Percentiles rank a stretch among this genome's conserved stretches.
Conservation (phyloP, 2,888 invertebrate species). For the Oxyteleia sp. region DNA sequence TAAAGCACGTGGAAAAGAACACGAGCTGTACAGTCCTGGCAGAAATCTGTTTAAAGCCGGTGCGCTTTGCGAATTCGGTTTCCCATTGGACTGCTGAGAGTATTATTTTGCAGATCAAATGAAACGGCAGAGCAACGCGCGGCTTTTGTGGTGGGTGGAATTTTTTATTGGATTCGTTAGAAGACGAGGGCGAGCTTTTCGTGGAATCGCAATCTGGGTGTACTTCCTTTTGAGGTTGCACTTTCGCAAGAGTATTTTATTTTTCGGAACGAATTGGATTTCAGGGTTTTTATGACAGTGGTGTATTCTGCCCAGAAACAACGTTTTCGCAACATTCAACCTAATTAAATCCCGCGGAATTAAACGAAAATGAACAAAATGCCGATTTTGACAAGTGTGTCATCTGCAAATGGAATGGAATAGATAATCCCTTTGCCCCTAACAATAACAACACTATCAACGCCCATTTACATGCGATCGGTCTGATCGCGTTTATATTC, state of each 20-base stretch:
- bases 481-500: slow-evolving; percentile 53
- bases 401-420: neutral
- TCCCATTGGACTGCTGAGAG: slow-evolving; percentile 22
- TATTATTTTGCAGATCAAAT: slow-evolving; percentile 56
- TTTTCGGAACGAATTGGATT: slow-evolving; percentile 22
- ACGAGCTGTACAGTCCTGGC: neutral
- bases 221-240: slow-evolving; percentile 29
- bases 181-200: slow-evolving; percentile 26
- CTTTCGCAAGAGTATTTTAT: slow-evolving; percentile 23
- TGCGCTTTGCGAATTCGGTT: slow-evolving; percentile 33
- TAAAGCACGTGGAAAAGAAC: slow-evolving; percentile 3
- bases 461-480: slow-evolving; percentile 28
- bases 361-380: neutral
- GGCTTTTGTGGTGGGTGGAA: slow-evolving; percentile 37
- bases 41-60: slow-evolving; percentile 29
- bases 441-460: slow-evolving; percentile 27
- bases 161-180: slow-evolving; percentile 43
- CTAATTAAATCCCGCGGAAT: neutral
- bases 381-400: no score
- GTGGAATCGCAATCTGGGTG: slow-evolving; percentile 13
- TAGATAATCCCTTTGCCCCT: slow-evolving; percentile 1
- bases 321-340: neutral
- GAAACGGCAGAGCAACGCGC: slow-evolving; percentile 33
- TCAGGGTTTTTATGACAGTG: slow-evolving; percentile 25
- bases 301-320: neutral